phyloP scores from a whole-genome alignment of 2,797 vertebrate genomes.

The Pipistrellus nathusii region DNA sequence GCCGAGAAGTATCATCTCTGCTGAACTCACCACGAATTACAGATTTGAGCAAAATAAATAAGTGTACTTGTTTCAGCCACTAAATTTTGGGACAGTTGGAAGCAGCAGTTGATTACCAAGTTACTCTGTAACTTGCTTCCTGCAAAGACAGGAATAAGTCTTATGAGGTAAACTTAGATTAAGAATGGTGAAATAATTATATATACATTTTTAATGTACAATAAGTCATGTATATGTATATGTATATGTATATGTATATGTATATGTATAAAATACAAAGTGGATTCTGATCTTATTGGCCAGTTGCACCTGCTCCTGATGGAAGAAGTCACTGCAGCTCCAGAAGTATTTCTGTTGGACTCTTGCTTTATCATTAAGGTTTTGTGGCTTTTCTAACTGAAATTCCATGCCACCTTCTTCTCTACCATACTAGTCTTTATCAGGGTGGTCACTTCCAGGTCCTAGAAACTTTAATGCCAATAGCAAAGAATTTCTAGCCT shows the following conservation, averaged over 20 bases:
- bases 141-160: background rate
- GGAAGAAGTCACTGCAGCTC: background rate
- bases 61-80: background rate
- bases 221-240: background rate
- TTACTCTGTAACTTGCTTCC: background rate
- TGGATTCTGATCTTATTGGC: background rate
- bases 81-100: background rate
- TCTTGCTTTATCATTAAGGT: background rate
- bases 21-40: background rate
- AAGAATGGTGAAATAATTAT: background rate
- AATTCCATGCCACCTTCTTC: background rate
- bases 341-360: background rate
- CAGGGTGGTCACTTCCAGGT: background rate
- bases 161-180: background rate
- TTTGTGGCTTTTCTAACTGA: constrained; percentile 11
- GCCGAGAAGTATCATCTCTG: background rate
- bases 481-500: background rate
- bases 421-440: background rate
- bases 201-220: background rate
- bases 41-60: constrained; percentile 34
- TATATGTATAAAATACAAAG: background rate
- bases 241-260: background rate
- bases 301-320: background rate
- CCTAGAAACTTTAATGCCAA: constrained; percentile 2
- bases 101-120: background rate